These are phyloP conservation scores for Polyodon spathula DNA, from an alignment of 2,113 vertebrate genomes.

Conservation along the genomic window DNA sequence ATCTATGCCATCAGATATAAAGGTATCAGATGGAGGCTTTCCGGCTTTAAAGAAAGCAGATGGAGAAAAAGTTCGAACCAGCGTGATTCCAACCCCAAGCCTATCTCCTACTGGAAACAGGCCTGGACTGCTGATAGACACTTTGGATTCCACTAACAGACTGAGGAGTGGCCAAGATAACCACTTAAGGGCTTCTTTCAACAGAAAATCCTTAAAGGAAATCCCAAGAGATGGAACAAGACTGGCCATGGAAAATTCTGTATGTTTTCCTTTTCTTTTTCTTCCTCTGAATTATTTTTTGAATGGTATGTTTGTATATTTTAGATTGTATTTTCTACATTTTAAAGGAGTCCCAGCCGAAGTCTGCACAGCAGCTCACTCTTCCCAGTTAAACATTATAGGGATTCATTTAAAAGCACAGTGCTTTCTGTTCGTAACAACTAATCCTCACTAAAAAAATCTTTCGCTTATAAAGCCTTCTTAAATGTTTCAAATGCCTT, in stretches of 20 bases:
- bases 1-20: neutral
- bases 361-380: too few relatives aligned
- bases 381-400: too few relatives aligned
- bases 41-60: constrained; percentile 20
- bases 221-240: constrained; percentile 28
- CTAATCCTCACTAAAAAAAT: too few relatives aligned
- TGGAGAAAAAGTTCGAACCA: constrained; percentile 19
- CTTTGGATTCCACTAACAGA: constrained; percentile 26
- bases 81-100: constrained; percentile 32
- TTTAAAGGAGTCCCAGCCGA: too few relatives aligned
- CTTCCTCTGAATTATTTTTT: neutral
- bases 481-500: too few relatives aligned
- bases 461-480: too few relatives aligned
- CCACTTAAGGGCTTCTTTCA: constrained; percentile 36
- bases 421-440: too few relatives aligned
- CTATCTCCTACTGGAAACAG: constrained; percentile 42
- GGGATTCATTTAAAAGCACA: neutral
- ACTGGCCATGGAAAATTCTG: constrained; percentile 21
- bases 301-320: too few relatives aligned
- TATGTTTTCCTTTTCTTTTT: constrained; percentile 37
- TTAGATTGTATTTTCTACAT: too few relatives aligned
- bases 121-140: constrained; percentile 28
- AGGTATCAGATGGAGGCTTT: constrained; percentile 21
- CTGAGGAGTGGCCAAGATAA: constrained; percentile 19
- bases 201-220: constrained; percentile 39